These are phyloP conservation scores for Telenomus remus DNA, from an alignment of 1,140 invertebrate species.

Conservation along the genomic window DNA sequence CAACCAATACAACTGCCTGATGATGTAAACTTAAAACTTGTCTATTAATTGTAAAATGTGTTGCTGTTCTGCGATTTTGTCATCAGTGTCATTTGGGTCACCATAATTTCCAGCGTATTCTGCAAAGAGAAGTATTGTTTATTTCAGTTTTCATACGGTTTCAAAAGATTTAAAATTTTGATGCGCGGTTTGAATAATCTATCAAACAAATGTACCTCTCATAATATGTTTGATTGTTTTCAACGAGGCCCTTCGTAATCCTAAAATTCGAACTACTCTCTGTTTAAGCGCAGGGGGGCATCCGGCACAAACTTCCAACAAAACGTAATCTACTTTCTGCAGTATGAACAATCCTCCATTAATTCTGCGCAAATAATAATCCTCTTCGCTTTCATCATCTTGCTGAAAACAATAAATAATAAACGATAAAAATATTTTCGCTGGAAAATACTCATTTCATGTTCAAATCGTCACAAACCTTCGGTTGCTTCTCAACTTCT, in stretches of 20 bases:
- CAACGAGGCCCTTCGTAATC: constrained; percentile 90
- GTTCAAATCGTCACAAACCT: too few species aligned
- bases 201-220: constrained; percentile 81
- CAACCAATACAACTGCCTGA: too few species aligned
- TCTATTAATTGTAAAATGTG: constrained; percentile 94
- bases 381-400: constrained; percentile 86
- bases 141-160: background rate
- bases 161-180: background rate
- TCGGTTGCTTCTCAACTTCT: constrained; percentile 83
- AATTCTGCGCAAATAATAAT: constrained; percentile 90
- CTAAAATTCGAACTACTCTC: constrained; percentile 91
- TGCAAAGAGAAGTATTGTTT: constrained; percentile 67
- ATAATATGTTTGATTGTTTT: constrained; percentile 97
- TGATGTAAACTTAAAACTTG: constrained; percentile 87
- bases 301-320: constrained; percentile 92
- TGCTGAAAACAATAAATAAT: constrained; percentile 60
- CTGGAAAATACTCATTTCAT: too few species aligned
- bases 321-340: constrained; percentile 96
- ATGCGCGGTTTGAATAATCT: background rate
- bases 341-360: constrained; percentile 96
- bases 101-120: constrained; percentile 97
- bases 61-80: constrained; percentile 91
- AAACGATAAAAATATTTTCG: constrained; percentile 13
- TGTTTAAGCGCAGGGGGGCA: constrained; percentile 87
- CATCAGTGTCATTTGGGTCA: constrained; percentile 88